These are phyloP conservation scores for Delichon dasypus DNA, from an alignment of 2,797 vertebrate genomes.

Conservation along the genomic window DNA sequence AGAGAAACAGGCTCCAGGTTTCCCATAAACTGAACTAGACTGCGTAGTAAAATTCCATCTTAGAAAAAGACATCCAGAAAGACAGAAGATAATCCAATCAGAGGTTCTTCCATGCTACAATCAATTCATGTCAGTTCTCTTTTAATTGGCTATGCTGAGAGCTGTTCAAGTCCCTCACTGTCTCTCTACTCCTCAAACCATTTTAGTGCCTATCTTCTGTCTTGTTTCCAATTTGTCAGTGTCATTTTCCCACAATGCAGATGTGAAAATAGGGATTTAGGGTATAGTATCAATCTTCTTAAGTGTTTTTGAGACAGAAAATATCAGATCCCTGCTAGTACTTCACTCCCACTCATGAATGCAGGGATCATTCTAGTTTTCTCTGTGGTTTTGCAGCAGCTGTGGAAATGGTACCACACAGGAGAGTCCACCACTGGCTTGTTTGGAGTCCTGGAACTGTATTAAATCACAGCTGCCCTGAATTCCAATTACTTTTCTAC, in stretches of 20 bases:
- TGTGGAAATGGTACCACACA: neutral
- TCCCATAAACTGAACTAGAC: neutral
- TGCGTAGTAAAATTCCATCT: neutral
- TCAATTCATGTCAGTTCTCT: neutral
- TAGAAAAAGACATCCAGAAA: neutral
- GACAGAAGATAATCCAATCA: neutral
- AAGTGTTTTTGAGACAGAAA: neutral
- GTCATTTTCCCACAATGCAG: neutral
- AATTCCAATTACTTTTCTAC: neutral
- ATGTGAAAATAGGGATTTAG: neutral
- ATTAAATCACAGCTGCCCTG: neutral
- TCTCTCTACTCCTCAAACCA: neutral
- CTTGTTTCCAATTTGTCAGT: neutral
- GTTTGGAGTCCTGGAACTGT: neutral
- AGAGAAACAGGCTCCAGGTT: neutral
- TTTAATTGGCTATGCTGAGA: conserved; percentile 12
- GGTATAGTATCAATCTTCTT: neutral
- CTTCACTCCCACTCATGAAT: neutral
- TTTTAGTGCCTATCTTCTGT: neutral
- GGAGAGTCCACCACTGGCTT: neutral
- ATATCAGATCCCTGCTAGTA: neutral
- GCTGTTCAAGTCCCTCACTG: neutral
- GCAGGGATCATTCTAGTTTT: neutral
- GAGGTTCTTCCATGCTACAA: neutral
- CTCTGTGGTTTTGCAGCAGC: neutral